phyloP scores from a whole-genome alignment of 2,888 invertebrate species.

The Pantelozetes paolii region DNA sequence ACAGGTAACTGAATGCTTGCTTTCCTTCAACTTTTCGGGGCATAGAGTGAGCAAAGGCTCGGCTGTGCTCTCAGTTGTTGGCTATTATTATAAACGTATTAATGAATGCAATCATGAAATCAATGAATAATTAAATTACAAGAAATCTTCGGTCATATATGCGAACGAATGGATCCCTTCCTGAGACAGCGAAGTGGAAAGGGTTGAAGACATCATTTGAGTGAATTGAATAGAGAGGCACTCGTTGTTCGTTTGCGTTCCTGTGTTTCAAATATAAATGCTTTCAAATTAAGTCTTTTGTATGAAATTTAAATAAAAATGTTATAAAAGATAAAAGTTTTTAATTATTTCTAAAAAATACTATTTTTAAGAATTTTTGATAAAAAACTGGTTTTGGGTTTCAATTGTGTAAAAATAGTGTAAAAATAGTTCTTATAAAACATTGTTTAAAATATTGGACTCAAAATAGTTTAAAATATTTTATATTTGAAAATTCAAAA shows the following conservation, averaged over 20 bases:
- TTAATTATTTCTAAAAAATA: too few relatives aligned
- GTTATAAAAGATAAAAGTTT: too few relatives aligned
- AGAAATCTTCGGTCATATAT: constrained; percentile 40
- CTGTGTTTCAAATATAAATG: constrained; percentile 49
- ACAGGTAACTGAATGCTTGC: constrained; percentile 21
- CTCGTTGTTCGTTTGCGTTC: constrained; percentile 58
- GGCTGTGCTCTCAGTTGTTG: not conserved
- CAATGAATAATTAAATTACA: not conserved
- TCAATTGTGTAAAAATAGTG: too few relatives aligned
- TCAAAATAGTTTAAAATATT: too few relatives aligned
- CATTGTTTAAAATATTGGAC: too few relatives aligned
- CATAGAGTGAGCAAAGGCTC: constrained; percentile 5
- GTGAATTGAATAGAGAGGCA: constrained; percentile 81
- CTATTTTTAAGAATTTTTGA: too few relatives aligned
- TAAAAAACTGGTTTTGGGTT: too few relatives aligned
- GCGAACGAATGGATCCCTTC: constrained; percentile 34
- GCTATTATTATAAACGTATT: not conserved
- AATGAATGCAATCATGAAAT: not conserved
- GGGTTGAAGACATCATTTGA: constrained; percentile 58
- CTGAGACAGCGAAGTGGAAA: constrained; percentile 16
- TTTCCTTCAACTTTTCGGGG: constrained; percentile 29
- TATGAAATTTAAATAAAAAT: constrained; percentile 9
- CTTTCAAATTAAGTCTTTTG: not conserved
- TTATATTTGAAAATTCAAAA: too few relatives aligned
- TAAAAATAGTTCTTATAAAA: too few relatives aligned